Evolutionary conservation across 2,797 vertebrate genomes (phyloP), one percentile per base, ranked within the genome.

Genomic region (Falco columbarius): DNA sequence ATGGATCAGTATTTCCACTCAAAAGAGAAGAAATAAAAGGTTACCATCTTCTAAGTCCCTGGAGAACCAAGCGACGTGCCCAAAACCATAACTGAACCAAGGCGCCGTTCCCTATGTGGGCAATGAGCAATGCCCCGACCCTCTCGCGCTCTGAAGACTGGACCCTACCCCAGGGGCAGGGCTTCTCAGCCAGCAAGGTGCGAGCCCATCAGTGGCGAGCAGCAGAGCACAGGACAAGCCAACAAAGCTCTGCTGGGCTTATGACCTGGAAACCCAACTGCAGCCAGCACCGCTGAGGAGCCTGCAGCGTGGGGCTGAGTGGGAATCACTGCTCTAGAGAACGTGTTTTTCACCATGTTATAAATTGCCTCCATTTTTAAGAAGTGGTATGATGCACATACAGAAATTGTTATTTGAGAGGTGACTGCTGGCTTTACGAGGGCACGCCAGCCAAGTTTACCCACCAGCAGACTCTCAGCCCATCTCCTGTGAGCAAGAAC

Each of bases 91-190:
- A 55, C 26, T 6, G 40, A 66, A 47, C 52, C 36, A 29, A 54
- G n/a, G 23, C 0, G 2, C 73, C 22, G 13, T 2, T 54, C 30
- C 19, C 72, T 44, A 23, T 7, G 2, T 0, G 2, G 81, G 40
- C 56, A 81, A 30, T 0, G 4, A 70, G 54, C 40, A 47, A 52
- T 1, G 1, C 19, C 34, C 49, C 44, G 83, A 7, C 34, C 9
- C 27, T 42, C 32, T 44, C 2, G 2, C 23, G 9, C 38, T 44
- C 56, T 1, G 1, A 26, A 0, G 4, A 34, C 34, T 20, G 44
- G 46, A 70, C 70, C 51, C 74, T n/a, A 47, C 20, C 72, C 68
- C 67, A 20, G 16, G 56, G 55, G 61, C 51, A n/a, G 27, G 10
- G 29, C 27, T 88, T 44, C 63, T 70, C 23, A 56, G 62, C 52